Conservation (phyloP, 2,888 invertebrate genomes). For the Cheilosia vernalis region DNA sequence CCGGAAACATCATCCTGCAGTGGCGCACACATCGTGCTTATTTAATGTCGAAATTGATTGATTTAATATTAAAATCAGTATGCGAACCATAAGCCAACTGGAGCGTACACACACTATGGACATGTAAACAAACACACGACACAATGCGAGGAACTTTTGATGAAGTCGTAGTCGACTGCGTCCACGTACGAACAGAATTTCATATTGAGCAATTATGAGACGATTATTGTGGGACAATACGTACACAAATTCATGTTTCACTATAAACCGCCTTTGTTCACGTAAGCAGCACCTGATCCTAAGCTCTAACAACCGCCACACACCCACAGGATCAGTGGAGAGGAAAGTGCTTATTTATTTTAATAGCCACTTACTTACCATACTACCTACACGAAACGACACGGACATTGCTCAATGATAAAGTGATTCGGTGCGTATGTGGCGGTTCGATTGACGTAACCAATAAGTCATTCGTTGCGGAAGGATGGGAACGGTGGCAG, state of each 20-base stretch:
- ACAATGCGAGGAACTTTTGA: not conserved
- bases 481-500: not conserved
- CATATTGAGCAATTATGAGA: slow-evolving; percentile 71
- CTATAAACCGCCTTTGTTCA: not conserved
- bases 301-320: not conserved
- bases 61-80: slow-evolving; percentile 72
- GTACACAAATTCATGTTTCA: slow-evolving; percentile 19
- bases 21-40: slow-evolving; percentile 25
- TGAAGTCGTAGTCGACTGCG: slow-evolving; percentile 1
- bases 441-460: slow-evolving; percentile 40
- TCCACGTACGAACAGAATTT: slow-evolving; percentile 39
- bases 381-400: not conserved
- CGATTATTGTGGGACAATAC: slow-evolving; percentile 53
- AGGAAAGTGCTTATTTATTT: slow-evolving; percentile 53
- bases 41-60: slow-evolving; percentile 70
- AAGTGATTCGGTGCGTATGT: not conserved
- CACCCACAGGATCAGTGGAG: slow-evolving; percentile 21
- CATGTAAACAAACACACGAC: not conserved
- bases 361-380: slow-evolving; percentile 39
- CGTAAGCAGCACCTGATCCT: not conserved
- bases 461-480: slow-evolving; percentile 46
- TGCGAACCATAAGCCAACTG: slow-evolving; percentile 57
- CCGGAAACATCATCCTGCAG: slow-evolving; percentile 34
- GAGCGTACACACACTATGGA: slow-evolving; percentile 16
- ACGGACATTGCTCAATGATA: slow-evolving; percentile 5